Base-by-base conservation (phyloP, 2,797 vertebrate genomes). In the Amphiprion clarkii region DNA sequence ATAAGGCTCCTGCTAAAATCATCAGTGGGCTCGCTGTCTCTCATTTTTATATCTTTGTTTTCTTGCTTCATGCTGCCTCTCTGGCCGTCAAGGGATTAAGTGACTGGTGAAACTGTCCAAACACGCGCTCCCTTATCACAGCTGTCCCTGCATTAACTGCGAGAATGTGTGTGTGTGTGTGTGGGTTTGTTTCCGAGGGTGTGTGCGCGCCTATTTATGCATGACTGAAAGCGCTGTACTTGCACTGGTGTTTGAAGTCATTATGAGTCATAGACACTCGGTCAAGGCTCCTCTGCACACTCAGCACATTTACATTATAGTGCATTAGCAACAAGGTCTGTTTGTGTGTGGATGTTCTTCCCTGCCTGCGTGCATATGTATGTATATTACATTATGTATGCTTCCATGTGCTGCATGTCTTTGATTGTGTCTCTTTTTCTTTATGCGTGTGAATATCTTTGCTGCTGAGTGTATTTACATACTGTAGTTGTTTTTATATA, bases 231-330 rank as follows among this genome's bases (percentile, higher is more conserved):
- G 71, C 10, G 25, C 70, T 59, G 61, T 40, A 56, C 74, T 78
- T 70, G 71, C 75, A 53, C 64, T 74, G 76, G 62, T 60, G 77
- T 86, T 86, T 87, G 62, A 88, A 86, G 67, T 83, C 86, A 68
- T 81, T 78, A 79, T 83, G 86, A 90, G 85, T 88, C 86, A 86
- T 56, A 88, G 77, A 71, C 52, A 62, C 66, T 67, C 59, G 87
- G 87, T 88, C 88, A 87, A 88, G 74, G 62, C 79, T 81, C 67
- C 40, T 76, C 46, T 78, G 86, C 89, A 79, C 68, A 89, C 72
- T 91, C 91, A 90, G 90, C 89, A 90, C 75, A 88, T 89, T 84
- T 80, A n/a, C 71, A 70, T 67, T 68, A 51, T 7, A 53, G 64
- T 29, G 46, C 71, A 71, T 77, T 44, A 42, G 36, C 59, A 62